Evolutionary conservation across 2,888 invertebrate genomes (phyloP).

Genomic region (Palloptera scutellata): DNA sequence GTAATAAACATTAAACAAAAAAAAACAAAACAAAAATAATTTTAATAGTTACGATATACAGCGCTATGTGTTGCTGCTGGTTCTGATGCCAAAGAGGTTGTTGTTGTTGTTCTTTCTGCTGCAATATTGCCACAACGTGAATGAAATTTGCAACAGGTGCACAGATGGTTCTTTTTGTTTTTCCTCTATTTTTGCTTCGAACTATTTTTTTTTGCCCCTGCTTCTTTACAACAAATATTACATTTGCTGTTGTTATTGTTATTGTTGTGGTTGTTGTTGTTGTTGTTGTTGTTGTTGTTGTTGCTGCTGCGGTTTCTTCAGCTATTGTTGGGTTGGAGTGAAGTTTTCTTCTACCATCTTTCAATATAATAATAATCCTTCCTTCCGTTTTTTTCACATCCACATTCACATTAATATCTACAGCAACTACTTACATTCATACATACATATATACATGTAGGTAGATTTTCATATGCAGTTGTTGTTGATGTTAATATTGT

Average conservation of each 20-base stretch:
- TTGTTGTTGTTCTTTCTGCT: constrained; percentile 15
- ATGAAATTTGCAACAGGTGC: constrained; percentile 39
- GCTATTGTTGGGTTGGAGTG: too few relatives aligned
- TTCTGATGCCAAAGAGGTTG: constrained; percentile 16
- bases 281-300: constrained; percentile 26
- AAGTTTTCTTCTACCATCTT: constrained; percentile 18
- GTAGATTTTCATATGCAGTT: neutral
- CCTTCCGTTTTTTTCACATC: constrained; percentile 24
- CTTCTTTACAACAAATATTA: neutral
- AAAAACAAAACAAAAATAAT: too few relatives aligned
- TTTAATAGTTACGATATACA: too few relatives aligned
- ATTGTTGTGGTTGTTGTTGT: constrained; percentile 4
- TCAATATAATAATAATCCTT: constrained; percentile 27
- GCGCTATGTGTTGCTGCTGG: neutral
- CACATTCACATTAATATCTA: constrained; percentile 36
- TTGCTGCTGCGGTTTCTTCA: too few relatives aligned
- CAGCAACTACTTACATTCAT: constrained; percentile 37
- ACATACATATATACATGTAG: neutral
- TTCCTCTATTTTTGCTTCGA: neutral
- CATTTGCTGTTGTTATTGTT: constrained; percentile 4
- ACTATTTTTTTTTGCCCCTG: neutral
- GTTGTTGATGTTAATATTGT: constrained; percentile 23
- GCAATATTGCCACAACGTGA: constrained; percentile 18
- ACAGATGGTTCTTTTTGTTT: constrained; percentile 21
- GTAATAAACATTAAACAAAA: too few relatives aligned